Evolutionary conservation across 35 echinoderm and acorn worm genomes (phyloP).

Genomic region (Ophioderma brevispina): DNA sequence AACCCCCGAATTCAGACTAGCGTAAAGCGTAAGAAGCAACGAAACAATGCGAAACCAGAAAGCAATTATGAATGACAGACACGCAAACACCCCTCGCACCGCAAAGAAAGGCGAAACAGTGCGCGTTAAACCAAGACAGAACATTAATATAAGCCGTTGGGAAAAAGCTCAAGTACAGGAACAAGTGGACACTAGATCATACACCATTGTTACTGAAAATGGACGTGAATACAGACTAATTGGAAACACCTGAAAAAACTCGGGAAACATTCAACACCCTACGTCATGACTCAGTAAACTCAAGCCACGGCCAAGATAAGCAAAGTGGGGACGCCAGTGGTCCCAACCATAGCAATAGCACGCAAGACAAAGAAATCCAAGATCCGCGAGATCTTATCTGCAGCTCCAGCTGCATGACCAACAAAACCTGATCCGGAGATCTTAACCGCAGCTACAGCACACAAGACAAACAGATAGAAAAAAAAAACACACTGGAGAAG

Average conservation of each 20-base stretch:
- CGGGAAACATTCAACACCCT: neutral
- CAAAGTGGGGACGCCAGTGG: too few species aligned
- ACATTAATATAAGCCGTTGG: constrained; percentile 20
- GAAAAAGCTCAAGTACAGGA: constrained; percentile 37
- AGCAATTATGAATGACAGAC: constrained; percentile 16
- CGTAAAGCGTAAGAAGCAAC: neutral
- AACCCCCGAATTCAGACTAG: constrained; percentile 39
- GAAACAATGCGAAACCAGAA: constrained; percentile 15
- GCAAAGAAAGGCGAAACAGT: neutral
- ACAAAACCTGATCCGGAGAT: too few species aligned
- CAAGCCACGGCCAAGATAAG: too few species aligned
- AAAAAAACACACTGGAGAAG: too few species aligned
- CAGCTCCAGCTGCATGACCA: too few species aligned
- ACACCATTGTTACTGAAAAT: constrained; percentile 1
- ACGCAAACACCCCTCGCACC: neutral
- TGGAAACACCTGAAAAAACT: constrained; percentile 8
- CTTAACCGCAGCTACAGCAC: too few species aligned
- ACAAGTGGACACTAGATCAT: constrained; percentile 33
- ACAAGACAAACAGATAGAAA: too few species aligned
- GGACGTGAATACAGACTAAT: constrained; percentile 10
- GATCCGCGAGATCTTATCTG: too few species aligned
- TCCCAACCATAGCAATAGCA: too few species aligned
- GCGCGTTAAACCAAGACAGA: constrained; percentile 11
- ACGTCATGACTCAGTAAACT: too few species aligned
- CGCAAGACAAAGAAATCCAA: too few species aligned